Base-by-base conservation (phyloP, 2,797 vertebrate species). In the Notolepis coatsorum region DNA sequence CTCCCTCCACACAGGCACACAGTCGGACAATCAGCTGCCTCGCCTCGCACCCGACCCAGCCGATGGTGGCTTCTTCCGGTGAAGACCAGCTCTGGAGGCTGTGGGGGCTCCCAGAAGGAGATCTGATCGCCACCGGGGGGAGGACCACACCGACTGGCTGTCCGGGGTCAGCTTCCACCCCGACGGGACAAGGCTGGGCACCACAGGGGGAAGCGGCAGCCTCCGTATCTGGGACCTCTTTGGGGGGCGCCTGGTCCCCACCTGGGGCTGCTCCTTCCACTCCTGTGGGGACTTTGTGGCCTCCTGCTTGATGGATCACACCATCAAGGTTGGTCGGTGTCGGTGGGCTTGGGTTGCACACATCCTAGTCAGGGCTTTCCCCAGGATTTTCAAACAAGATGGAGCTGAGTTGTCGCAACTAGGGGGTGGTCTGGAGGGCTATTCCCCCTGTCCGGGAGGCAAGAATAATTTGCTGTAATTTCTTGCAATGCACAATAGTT, bases 81-180 rank as follows among this genome's bases (percentile, higher is more conserved):
- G 90, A 94, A 59, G 92, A 94, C 65, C 86, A 27, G 2, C 75
- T 91, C 7, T 95, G 94, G 93, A 94, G 92, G 62, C 79, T 82
- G 12, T 90, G 93, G 89, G 77, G 63, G 21, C 68, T 95, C 31
- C 90, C 89, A 0, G 78, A 75, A 7, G 92, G 92, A 24, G 87
- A 87, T 7, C 79, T 94, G 58, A 87, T 94, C 3, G 61, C 90
- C 75, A 91, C 85, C n/a, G n/a, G 0, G 92, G 89, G 3, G 79
- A 90, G 28, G 94, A 93, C 2, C 94, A 94, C 82, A 89, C 85
- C 0, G 94, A 93, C 25, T 94, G 93, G 92, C 73, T 95, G 49
- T 94, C 89, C 0, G 86, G 81, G 37, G 93, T 93, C 83, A 89
- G 90, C 83, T 94, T 94, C 80, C 88, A 93, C 56, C 92, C 92